These are phyloP conservation scores for Diachasmimorpha longicaudata DNA, from an alignment of 1,140 invertebrate genomes.

Conservation along the genomic window DNA sequence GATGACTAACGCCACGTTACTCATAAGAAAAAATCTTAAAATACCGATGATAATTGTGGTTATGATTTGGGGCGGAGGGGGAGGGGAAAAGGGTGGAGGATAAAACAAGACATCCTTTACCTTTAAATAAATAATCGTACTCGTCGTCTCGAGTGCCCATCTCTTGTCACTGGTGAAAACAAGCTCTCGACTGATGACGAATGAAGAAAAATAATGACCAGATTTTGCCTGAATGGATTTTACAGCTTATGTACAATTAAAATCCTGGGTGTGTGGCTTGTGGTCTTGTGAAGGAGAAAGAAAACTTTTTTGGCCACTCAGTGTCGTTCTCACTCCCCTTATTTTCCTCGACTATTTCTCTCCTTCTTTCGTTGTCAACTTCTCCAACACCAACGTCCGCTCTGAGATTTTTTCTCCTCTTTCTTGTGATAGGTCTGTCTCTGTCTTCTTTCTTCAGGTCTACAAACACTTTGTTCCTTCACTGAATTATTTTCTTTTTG, in stretches of 20 bases:
- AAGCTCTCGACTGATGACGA: slow-evolving; percentile 27
- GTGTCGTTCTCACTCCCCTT: slow-evolving; percentile 2
- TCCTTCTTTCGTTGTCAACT: slow-evolving; percentile 14
- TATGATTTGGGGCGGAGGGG: neutral
- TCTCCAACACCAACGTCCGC: slow-evolving; percentile 8
- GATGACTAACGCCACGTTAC: slow-evolving; percentile 8
- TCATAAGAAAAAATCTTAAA: neutral
- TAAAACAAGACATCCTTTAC: slow-evolving; percentile 65
- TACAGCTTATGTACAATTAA: neutral
- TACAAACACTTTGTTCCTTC: slow-evolving; percentile 5
- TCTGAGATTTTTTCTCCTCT: slow-evolving; percentile 8
- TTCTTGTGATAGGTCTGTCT: slow-evolving; percentile 2
- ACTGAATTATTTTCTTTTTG: neutral
- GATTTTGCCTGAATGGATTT: neutral
- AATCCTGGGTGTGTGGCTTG: neutral
- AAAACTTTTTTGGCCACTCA: slow-evolving; percentile 7
- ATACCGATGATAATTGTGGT: neutral
- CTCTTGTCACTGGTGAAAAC: slow-evolving; percentile 61
- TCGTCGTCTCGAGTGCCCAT: slow-evolving; percentile 98
- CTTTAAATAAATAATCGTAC: slow-evolving; percentile 99
- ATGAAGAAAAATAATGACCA: neutral
- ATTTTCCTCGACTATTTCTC: neutral
- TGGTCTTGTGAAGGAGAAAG: neutral
- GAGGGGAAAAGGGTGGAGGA: neutral
- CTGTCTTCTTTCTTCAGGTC: neutral